These are phyloP conservation scores for Leptinotarsa rubiginosa DNA, from an alignment of 2,888 invertebrate genomes.

Conservation along the genomic window DNA sequence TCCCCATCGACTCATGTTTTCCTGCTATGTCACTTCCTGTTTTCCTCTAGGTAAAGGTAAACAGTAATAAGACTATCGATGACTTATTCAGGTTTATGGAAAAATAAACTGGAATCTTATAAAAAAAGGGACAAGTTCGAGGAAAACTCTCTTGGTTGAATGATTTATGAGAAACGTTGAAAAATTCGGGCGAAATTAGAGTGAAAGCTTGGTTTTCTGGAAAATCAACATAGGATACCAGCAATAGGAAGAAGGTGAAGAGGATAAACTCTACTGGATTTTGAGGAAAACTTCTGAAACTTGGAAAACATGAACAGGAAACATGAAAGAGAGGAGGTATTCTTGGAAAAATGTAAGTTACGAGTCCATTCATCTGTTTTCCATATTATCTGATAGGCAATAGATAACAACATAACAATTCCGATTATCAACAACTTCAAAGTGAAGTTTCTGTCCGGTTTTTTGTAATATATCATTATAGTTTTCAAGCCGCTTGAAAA, in stretches of 20 bases:
- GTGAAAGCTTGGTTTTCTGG: slow-evolving; percentile 59
- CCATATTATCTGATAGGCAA: too few relatives aligned
- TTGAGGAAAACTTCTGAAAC: slow-evolving; percentile 47
- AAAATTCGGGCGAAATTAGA: slow-evolving; percentile 51
- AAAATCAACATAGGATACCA: slow-evolving; percentile 54
- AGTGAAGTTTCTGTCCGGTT: too few relatives aligned
- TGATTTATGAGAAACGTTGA: slow-evolving; percentile 1
- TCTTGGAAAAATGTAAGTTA: slow-evolving; percentile 9
- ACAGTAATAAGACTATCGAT: slow-evolving; percentile 19
- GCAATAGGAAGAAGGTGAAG: slow-evolving; percentile 31
- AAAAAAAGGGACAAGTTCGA: neutral
- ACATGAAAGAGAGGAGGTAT: slow-evolving; percentile 26
- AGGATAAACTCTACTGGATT: slow-evolving; percentile 30
- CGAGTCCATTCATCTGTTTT: neutral
- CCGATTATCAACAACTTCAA: too few relatives aligned
- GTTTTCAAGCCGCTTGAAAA: too few relatives aligned
- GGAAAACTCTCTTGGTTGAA: neutral
- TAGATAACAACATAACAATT: too few relatives aligned
- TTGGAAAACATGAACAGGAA: slow-evolving; percentile 42
- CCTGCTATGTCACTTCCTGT: slow-evolving; percentile 62
- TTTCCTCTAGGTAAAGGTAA: slow-evolving; percentile 58
- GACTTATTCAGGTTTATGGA: neutral
- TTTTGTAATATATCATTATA: too few relatives aligned
- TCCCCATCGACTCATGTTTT: slow-evolving; percentile 47
- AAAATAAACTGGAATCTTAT: neutral